Conservation (phyloP, 2,888 invertebrate genomes). For the Pseudococcus longispinus region DNA sequence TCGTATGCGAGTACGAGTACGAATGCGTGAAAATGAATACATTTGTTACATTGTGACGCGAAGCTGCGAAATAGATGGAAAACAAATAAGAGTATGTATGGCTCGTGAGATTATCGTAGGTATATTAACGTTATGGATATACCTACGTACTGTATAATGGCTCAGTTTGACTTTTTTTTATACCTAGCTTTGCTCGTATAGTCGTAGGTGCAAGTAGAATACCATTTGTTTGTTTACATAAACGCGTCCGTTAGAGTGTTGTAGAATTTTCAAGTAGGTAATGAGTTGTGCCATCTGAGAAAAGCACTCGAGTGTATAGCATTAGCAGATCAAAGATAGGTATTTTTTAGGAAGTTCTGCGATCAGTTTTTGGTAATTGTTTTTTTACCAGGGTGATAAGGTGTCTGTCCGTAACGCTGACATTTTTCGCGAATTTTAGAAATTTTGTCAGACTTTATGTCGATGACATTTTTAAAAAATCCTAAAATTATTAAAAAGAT, state of each 20-base stretch:
- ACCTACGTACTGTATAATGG: no score
- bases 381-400: neutral
- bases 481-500: no score
- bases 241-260: neutral
- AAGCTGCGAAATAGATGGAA: conserved; percentile 17
- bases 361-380: neutral
- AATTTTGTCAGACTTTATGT: no score
- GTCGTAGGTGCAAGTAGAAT: no score
- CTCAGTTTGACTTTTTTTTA: no score
- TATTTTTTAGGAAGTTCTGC: neutral
- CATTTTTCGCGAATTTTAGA: no score
- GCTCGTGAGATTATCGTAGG: neutral
- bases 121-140: neutral
- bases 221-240: neutral
- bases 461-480: no score
- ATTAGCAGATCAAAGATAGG: neutral
- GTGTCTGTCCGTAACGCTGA: no score
- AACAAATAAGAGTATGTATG: neutral
- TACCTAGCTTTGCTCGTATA: no score
- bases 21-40: conserved; percentile 38
- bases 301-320: neutral
- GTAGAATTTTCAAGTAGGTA: neutral
- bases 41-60: conserved; percentile 17
- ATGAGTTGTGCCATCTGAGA: neutral
- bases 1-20: conserved; percentile 7